Base-by-base conservation (phyloP, 2,888 invertebrate species). In the Sceliomorpha sp. region DNA sequence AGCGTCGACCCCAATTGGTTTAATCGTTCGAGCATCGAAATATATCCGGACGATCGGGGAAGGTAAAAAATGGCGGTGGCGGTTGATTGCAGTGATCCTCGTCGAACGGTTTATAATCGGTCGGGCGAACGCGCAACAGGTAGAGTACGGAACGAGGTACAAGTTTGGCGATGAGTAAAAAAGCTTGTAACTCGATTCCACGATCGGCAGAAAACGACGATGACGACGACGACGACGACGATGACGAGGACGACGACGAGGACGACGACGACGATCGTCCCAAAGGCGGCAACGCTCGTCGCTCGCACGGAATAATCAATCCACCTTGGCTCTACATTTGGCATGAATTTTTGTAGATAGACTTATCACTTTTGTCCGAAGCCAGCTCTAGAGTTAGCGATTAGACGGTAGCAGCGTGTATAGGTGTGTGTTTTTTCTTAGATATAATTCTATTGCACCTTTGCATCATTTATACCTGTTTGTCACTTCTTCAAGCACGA, bases 401-500 rank as follows among this genome's bases (percentile, higher is more conserved):
- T 60, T 84, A 84, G 82, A 75, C 72, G 67, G 75, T 77, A 74
- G 73, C 72, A 73, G 72, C 74, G 82, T 82, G 81, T 86, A 76
- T 86, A 82, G 83, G 83, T 85, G 80, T 85, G 77, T 66, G 48
- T 84, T 82, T 80, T 84, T 75, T 80, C 74, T 82, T 87, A 86
- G 84, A 86, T 87, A 85, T 70, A 53, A 68, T 50, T 37, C 62
- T 86, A 77, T 80, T 87, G 87, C 86, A 87, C 85, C 75, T 78
- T 78, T 74, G 76, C 80, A 76, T 80, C 79, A 63, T 78, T 74
- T 76, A 56, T 62, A 70, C 13, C 14, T 69, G 68, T 67, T 37
- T 69, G 56, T 58, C 60, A 59, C 48, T 69, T 58, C 72, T 72
- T 72, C 42, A 69, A 76, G 78, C 76, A 78, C 72, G 79, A 78